These are phyloP conservation scores for Grapholita molesta DNA, from an alignment of 1,140 invertebrate genomes.

Conservation along the genomic window DNA sequence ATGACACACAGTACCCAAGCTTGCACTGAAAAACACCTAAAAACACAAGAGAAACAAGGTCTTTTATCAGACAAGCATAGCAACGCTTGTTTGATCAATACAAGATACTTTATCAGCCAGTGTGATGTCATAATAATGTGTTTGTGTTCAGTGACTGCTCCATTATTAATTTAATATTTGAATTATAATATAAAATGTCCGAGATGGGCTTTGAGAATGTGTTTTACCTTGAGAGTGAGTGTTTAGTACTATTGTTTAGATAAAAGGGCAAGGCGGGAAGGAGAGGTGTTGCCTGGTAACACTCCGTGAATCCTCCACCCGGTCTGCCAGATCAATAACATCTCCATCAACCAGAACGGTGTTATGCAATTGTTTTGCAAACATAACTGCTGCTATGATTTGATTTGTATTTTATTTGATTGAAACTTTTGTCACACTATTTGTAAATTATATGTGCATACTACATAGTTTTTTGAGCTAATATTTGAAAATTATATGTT, in stretches of 20 bases:
- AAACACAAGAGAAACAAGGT: conserved; percentile 35
- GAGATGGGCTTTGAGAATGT: conserved; percentile 77
- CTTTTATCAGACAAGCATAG: conserved; percentile 43
- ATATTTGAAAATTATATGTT: no score
- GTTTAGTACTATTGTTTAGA: conserved; percentile 40
- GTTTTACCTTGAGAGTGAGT: conserved; percentile 78
- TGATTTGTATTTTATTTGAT: neutral
- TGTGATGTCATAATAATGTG: conserved; percentile 47
- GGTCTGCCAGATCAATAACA: conserved; percentile 72
- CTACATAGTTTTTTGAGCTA: neutral
- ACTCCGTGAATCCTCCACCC: conserved; percentile 43
- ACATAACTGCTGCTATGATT: neutral
- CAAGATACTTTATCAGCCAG: conserved; percentile 37
- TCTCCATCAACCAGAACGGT: conserved; percentile 58
- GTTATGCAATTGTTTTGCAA: conserved; percentile 56
- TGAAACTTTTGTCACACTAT: no score
- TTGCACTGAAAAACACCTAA: conserved; percentile 32
- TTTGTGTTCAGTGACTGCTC: conserved; percentile 33
- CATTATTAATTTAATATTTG: conserved; percentile 29
- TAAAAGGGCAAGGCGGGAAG: conserved; percentile 51
- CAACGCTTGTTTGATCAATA: conserved; percentile 72
- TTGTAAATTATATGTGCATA: no score
- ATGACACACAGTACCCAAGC: conserved; percentile 37
- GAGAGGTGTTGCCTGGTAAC: conserved; percentile 70
- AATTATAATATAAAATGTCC: conserved; percentile 53